A percentile compares a stretch with the other conserved stretches of the same genome.
These are phyloP conservation scores for Novumbra hubbsi DNA, from an alignment of 2,797 vertebrate species.

Conservation along the genomic window DNA sequence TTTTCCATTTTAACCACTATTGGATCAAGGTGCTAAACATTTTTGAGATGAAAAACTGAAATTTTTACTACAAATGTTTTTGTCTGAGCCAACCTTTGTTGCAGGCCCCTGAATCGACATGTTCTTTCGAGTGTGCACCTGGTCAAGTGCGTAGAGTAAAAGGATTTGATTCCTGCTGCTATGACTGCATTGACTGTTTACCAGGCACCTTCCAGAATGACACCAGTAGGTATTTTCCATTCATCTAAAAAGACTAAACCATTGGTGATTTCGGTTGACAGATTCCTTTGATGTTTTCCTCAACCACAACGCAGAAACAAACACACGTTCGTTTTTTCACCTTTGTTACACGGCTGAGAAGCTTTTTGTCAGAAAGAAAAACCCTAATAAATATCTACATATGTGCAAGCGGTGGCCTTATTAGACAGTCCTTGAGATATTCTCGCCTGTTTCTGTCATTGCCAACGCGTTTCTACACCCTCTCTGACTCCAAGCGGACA, in stretches of 20 bases:
- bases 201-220: slow-evolving; percentile 76
- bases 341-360: background rate
- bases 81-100: slow-evolving; percentile 11
- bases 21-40: background rate
- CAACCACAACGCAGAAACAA: background rate
- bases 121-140: slow-evolving; percentile 72
- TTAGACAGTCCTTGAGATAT: background rate
- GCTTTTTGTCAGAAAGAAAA: background rate
- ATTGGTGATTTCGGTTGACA: background rate
- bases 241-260: background rate
- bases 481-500: slow-evolving; percentile 64
- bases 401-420: background rate
- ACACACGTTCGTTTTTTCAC: background rate
- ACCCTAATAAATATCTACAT: background rate
- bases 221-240: slow-evolving; percentile 63
- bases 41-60: background rate
- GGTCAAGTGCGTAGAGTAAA: slow-evolving; percentile 84
- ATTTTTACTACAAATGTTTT: background rate
- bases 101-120: slow-evolving; percentile 81
- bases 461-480: background rate
- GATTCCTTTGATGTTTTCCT: background rate
- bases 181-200: slow-evolving; percentile 84
- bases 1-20: background rate
- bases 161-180: slow-evolving; percentile 91
- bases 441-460: background rate